Conservation (phyloP, 35 echinoderm and acorn worm genomes). For the Ptychodera flava region DNA sequence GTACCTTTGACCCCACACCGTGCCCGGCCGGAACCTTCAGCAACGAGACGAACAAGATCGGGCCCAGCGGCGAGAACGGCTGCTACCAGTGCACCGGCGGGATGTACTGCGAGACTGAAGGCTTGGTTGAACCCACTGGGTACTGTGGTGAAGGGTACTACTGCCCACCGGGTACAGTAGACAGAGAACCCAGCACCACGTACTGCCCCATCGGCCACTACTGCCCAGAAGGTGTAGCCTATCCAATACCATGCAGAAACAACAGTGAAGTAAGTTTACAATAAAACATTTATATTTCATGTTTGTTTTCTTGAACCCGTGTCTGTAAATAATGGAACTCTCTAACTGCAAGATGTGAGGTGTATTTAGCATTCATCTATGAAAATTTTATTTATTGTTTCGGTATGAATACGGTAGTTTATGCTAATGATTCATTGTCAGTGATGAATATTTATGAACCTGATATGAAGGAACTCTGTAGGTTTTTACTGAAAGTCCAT, state of each 20-base stretch:
- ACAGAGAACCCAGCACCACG: constrained; percentile 68
- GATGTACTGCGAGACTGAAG: constrained; percentile 93
- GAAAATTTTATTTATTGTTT: too few species aligned
- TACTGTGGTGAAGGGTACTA: constrained; percentile 88
- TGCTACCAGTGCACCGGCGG: constrained; percentile 87
- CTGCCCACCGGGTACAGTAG: constrained; percentile 89
- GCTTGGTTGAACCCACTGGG: constrained; percentile 76
- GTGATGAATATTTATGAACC: too few species aligned
- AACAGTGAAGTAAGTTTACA: constrained; percentile 41
- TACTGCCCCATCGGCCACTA: constrained; percentile 85
- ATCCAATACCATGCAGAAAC: constrained; percentile 79
- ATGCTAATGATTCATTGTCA: too few species aligned
- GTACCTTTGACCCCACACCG: constrained; percentile 91
- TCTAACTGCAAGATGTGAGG: too few species aligned
- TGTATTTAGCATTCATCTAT: too few species aligned
- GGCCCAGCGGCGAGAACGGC: constrained; percentile 19
- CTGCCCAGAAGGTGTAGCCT: constrained; percentile 70
- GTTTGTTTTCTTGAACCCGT: too few species aligned
- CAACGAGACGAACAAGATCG: constrained; percentile 81
- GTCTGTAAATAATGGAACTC: too few species aligned
- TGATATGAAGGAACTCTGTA: too few species aligned
- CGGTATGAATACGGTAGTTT: too few species aligned
- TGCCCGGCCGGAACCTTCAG: constrained; percentile 81
- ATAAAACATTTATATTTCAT: too few species aligned
- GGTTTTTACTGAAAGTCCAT: too few species aligned